These are phyloP conservation scores for Drosophila mojavensis DNA, from an alignment of 1,140 invertebrate species.

Conservation along the genomic window DNA sequence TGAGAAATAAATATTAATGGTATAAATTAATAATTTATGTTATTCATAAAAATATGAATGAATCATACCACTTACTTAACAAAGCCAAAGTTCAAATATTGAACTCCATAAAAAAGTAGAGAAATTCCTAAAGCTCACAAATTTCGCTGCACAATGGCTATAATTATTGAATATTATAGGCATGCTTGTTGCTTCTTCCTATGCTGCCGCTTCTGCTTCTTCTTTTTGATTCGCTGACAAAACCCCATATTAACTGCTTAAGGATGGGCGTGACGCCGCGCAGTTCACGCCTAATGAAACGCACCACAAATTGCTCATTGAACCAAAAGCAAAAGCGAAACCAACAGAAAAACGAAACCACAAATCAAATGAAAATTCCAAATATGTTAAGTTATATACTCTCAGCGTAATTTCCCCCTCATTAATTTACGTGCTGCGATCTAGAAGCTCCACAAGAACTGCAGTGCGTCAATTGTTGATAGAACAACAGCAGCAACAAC, in stretches of 20 bases:
- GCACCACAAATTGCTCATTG: conserved; percentile 40
- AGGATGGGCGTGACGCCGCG: conserved; percentile 55
- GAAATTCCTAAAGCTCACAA: conserved; percentile 16
- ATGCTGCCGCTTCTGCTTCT: neutral
- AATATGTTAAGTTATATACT: conserved; percentile 49
- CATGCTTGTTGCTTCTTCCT: neutral
- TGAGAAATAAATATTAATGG: no score
- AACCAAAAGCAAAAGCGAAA: conserved; percentile 41
- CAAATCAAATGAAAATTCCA: conserved; percentile 78
- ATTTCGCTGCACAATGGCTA: conserved; percentile 17
- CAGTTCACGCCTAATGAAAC: conserved; percentile 50
- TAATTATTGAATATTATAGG: conserved; percentile 60
- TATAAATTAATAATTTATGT: no score
- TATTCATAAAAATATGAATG: no score
- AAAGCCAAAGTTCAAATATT: neutral
- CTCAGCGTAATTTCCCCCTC: neutral
- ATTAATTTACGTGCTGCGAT: conserved; percentile 49
- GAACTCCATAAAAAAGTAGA: neutral
- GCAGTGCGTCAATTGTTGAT: conserved; percentile 45
- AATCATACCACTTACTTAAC: no score
- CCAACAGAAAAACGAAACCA: conserved; percentile 51
- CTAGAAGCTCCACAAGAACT: conserved; percentile 52
- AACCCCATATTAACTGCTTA: conserved; percentile 64
- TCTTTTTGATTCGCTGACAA: neutral
- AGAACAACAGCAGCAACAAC: conserved; percentile 19